Conservation (phyloP, 2,113 vertebrate species). For the Cyphomyrus plagiostoma region DNA sequence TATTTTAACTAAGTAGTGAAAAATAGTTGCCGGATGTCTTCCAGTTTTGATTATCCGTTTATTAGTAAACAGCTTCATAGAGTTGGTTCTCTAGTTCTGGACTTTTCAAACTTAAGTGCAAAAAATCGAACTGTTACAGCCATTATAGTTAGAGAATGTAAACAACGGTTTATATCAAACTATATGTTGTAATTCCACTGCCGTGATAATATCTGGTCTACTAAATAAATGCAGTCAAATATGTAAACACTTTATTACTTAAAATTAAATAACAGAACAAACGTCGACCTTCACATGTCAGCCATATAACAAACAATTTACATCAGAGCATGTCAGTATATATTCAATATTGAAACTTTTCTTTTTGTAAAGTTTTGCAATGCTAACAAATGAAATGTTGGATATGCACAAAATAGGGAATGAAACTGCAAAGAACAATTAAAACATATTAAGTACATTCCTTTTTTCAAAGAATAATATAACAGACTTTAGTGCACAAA, state of each 20-base stretch:
- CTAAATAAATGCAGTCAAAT: not conserved
- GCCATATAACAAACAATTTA: not conserved
- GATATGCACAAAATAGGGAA: not conserved
- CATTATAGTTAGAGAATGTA: not conserved
- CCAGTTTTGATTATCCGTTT: not conserved
- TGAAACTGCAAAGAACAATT: not conserved
- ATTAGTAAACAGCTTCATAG: not conserved
- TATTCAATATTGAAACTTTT: not conserved
- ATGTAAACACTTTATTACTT: constrained; percentile 14
- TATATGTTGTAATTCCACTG: not conserved
- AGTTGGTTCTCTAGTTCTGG: not conserved
- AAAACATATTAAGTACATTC: not conserved
- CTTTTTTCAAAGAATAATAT: not conserved
- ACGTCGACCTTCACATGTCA: not conserved
- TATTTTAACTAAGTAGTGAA: not conserved
- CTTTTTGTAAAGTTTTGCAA: not conserved
- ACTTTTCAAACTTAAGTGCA: not conserved
- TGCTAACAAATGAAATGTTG: not conserved
- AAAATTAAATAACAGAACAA: constrained; percentile 3
- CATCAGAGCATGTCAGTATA: not conserved
- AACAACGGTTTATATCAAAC: not conserved
- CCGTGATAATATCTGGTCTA: not conserved
- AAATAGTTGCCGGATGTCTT: not conserved
- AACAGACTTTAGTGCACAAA: not conserved
- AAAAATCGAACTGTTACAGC: not conserved